Conservation (phyloP, 2,113 vertebrate genomes). For the Pluvianellus socialis region DNA sequence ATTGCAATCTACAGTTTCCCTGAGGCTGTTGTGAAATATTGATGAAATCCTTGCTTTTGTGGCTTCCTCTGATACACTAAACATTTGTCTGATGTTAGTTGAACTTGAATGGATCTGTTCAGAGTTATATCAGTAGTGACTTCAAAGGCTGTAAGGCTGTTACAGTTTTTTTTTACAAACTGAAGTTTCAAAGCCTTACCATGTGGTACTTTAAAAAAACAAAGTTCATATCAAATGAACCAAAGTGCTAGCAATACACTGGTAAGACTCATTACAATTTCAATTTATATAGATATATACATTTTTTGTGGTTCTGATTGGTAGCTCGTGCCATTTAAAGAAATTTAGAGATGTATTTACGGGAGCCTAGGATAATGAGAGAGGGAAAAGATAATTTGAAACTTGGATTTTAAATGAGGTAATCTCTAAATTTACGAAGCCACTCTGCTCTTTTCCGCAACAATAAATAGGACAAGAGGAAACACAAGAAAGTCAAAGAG, state of each 20-base stretch:
- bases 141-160: constrained; percentile 78
- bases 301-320: constrained; percentile 7
- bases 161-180: constrained; percentile 71
- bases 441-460: neutral
- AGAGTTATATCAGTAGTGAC: constrained; percentile 78
- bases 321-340: neutral
- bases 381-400: neutral
- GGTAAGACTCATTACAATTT: constrained; percentile 62
- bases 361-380: neutral
- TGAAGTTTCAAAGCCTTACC: constrained; percentile 74
- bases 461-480: neutral
- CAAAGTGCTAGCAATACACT: constrained; percentile 42
- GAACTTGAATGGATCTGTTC: constrained; percentile 82
- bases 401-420: neutral
- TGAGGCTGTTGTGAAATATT: constrained; percentile 99
- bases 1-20: constrained; percentile 95
- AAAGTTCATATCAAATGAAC: constrained; percentile 70
- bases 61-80: constrained; percentile 86
- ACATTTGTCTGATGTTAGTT: constrained; percentile 86
- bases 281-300: constrained; percentile 36
- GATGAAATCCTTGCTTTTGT: constrained; percentile 88
- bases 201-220: constrained; percentile 65
- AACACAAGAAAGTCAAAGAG: neutral
- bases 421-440: neutral
- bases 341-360: neutral